phyloP scores from a whole-genome alignment of 2,888 invertebrate species.

The Pogonocherus hispidulus region DNA sequence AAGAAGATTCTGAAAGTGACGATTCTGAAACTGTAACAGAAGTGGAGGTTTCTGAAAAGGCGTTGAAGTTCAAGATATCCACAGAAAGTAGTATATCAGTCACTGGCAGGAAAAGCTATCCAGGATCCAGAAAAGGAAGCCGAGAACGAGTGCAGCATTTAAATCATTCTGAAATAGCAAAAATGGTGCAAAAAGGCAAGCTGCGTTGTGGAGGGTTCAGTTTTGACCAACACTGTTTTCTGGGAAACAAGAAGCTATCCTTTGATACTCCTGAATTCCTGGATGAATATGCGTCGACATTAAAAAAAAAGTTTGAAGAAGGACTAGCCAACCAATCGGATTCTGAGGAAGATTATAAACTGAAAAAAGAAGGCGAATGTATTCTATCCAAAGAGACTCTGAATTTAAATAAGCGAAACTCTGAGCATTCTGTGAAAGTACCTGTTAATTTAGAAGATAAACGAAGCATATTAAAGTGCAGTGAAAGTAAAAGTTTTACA shows the following conservation, averaged over 20 bases:
- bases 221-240: slow-evolving; percentile 64
- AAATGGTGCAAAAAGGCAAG: slow-evolving; percentile 69
- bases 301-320: slow-evolving; percentile 62
- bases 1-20: slow-evolving; percentile 74
- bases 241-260: slow-evolving; percentile 64
- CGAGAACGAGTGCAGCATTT: slow-evolving; percentile 72
- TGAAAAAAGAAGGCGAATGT: slow-evolving; percentile 55
- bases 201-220: slow-evolving; percentile 65
- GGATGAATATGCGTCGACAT: slow-evolving; percentile 64
- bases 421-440: slow-evolving; percentile 64
- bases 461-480: slow-evolving; percentile 64
- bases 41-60: slow-evolving; percentile 81
- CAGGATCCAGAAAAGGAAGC: slow-evolving; percentile 79
- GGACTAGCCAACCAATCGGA: slow-evolving; percentile 46
- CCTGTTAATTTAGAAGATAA: slow-evolving; percentile 60
- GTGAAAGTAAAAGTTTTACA: slow-evolving; percentile 53
- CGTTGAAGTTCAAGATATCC: slow-evolving; percentile 82
- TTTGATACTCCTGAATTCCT: slow-evolving; percentile 66
- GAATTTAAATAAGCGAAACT: slow-evolving; percentile 65
- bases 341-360: slow-evolving; percentile 48
- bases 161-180: slow-evolving; percentile 68
- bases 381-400: slow-evolving; percentile 65
- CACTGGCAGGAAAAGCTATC: slow-evolving; percentile 75
- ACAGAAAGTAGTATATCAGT: slow-evolving; percentile 73
- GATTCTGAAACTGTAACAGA: slow-evolving; percentile 77